These are phyloP conservation scores for Phodopus roborovskii DNA, from an alignment of 2,113 vertebrate genomes.

Conservation along the genomic window DNA sequence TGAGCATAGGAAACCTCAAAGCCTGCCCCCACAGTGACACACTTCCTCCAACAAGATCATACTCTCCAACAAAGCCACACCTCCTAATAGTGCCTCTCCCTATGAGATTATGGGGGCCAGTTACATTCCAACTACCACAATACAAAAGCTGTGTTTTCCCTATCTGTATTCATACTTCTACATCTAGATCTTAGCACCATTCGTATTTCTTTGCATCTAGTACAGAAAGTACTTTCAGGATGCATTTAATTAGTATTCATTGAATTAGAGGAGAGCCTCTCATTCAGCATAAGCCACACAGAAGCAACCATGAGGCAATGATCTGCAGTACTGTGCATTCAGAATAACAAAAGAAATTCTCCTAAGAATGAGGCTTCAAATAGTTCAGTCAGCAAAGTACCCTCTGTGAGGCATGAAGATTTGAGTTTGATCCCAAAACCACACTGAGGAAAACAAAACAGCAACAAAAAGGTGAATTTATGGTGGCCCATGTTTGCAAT, in stretches of 20 bases:
- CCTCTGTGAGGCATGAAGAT: background rate
- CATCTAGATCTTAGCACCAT: background rate
- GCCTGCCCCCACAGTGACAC: background rate
- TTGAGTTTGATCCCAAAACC: background rate
- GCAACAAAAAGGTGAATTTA: background rate
- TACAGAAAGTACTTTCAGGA: background rate
- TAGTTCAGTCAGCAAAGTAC: background rate
- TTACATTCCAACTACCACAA: background rate
- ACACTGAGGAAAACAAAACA: background rate
- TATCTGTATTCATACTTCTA: slow-evolving; percentile 6
- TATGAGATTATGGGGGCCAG: background rate
- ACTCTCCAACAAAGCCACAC: background rate
- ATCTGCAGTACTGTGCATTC: background rate
- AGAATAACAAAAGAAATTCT: slow-evolving; percentile 53
- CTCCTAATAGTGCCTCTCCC: background rate
- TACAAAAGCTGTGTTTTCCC: slow-evolving; percentile 13
- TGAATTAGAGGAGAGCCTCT: slow-evolving; percentile 36
- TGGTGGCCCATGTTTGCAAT: background rate
- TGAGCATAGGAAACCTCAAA: background rate
- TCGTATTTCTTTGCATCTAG: slow-evolving; percentile 29
- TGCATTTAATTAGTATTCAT: slow-evolving; percentile 53
- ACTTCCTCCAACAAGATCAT: background rate
- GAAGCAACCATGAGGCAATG: background rate
- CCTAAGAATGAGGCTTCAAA: background rate
- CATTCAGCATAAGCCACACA: background rate